phyloP scores from a whole-genome alignment of 2,888 invertebrate genomes.

The Hypselothyrea guttata region DNA sequence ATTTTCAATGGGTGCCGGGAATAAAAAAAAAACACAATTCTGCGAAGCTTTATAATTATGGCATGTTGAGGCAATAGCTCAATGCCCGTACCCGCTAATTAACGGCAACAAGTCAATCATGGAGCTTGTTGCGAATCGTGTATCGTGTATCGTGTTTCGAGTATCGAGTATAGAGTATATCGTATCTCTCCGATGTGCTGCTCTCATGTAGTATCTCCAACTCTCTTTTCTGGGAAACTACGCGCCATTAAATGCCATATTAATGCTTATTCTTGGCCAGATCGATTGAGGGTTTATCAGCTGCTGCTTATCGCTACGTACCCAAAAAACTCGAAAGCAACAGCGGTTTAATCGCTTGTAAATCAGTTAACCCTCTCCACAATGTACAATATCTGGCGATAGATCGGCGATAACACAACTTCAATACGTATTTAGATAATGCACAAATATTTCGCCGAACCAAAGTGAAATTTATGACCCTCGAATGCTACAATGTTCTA shows the following conservation, averaged over 20 bases:
- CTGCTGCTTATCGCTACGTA: constrained; percentile 16
- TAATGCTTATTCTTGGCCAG: background rate
- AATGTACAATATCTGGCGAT: constrained; percentile 10
- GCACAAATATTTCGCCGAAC: constrained; percentile 25
- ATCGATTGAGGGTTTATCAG: constrained; percentile 4
- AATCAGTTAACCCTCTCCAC: constrained; percentile 50
- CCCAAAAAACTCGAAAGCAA: too few relatives aligned
- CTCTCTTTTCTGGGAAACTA: constrained; percentile 26
- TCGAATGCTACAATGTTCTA: constrained; percentile 16
- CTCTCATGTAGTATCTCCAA: constrained; percentile 2
- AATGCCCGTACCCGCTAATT: constrained; percentile 21
- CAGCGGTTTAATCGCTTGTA: constrained; percentile 61
- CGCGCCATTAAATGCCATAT: constrained; percentile 9
- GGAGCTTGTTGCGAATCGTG: constrained; percentile 17
- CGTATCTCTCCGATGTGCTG: background rate
- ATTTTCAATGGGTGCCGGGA: too few relatives aligned
- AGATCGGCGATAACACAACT: constrained; percentile 20
- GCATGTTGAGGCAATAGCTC: constrained; percentile 1
- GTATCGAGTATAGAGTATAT: constrained; percentile 3
- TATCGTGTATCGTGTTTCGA: background rate
- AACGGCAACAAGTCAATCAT: constrained; percentile 40
- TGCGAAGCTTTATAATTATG: background rate
- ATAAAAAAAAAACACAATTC: background rate
- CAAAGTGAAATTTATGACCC: constrained; percentile 38
- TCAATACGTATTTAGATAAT: too few relatives aligned